Conservation (phyloP, 2,797 vertebrate species). For the Otolemur crassicaudatus region DNA sequence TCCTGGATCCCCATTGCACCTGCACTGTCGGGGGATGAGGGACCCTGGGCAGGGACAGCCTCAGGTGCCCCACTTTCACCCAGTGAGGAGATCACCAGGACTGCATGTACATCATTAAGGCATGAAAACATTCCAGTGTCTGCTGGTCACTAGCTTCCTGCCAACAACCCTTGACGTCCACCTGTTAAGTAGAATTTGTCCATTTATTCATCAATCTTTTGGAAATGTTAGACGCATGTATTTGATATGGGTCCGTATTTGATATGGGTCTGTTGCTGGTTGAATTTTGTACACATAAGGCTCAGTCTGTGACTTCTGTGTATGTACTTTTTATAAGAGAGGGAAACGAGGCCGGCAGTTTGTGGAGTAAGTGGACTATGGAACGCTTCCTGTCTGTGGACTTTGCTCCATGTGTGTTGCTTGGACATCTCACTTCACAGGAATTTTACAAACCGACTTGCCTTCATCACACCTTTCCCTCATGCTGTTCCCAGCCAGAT, state of each 20-base stretch:
- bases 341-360: not conserved
- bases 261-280: too few species aligned
- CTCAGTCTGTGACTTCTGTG: not conserved
- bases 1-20: not conserved
- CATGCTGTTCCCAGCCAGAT: not conserved
- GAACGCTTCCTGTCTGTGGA: not conserved
- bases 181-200: not conserved
- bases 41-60: fast-evolving
- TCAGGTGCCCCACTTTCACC: not conserved
- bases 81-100: fast-evolving
- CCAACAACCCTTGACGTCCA: fast-evolving
- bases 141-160: not conserved
- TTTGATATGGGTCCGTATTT: not conserved
- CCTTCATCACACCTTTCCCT: not conserved
- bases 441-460: not conserved
- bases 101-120: fast-evolving
- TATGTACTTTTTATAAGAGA: too few species aligned
- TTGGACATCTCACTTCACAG: not conserved
- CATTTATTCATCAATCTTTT: not conserved
- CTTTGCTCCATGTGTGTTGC: not conserved
- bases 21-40: fast-evolving
- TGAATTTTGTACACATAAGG: not conserved
- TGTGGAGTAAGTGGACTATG: not conserved
- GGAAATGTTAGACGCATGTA: not conserved
- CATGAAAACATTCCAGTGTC: not conserved